Evolutionary conservation across 2,888 invertebrate genomes (phyloP), one percentile per base, ranked within the genome.

Genomic region (Dicyrtoma fusca): DNA sequence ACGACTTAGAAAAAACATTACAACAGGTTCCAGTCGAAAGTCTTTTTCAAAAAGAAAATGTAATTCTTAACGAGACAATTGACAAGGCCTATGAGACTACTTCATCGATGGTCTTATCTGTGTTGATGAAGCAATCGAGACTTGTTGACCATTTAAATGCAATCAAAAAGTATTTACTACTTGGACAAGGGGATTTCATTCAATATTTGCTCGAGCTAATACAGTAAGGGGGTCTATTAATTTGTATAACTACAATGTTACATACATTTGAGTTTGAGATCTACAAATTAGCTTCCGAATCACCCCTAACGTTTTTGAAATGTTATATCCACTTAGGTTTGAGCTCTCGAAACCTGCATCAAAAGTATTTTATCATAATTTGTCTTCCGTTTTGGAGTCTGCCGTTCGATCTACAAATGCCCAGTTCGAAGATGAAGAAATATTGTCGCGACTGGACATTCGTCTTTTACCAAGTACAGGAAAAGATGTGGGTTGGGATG

Each of bases 171-270:
- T 97, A 96, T 85, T 85, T 98, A 81, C 86, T 98, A 69, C 88
- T 98, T 14, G 95, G 95, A 14, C 97, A 97, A 86, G 97, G 97
- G 0, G 97, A 98, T 85, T 97, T 97, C 84, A 94, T 96, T 81
- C 89, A 93, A 82, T 92, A 95, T 82, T 88, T 98, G 69, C 91
- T 98, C 89, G 94, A 95, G 81, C 86, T 96, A 74, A 85, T 97
- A 76, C 92, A 92, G 94, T 95, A 85, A 86, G 89, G 87, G 55
- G 5, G 17, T 51, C 14, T 51, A 51, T 6, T 14, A 51, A 19
- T 13, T 21, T 5, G 23, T 21, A 5, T 21, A 11, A 6, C 13
- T 25, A 57, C 14, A 13, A 13, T 10, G 4, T 47, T 45, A 5
- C 17, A 45, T 5, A 62, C n/a, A 14, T 10, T 11, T 14, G 3